Evolutionary conservation across 2,888 invertebrate genomes (phyloP), one percentile per base, ranked within the genome.

Genomic region (Abscondita cerata): DNA sequence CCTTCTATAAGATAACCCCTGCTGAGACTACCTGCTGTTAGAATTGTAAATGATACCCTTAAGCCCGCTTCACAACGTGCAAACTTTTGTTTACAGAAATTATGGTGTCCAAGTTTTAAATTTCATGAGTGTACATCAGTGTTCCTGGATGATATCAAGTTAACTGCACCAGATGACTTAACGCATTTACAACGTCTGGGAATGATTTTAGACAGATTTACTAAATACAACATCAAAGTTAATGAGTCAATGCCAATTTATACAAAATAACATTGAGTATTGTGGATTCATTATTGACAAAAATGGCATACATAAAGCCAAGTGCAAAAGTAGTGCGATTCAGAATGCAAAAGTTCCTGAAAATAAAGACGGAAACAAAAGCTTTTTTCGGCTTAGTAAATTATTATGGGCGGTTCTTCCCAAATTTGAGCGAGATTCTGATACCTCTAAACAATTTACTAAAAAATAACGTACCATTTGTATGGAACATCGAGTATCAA

Each of bases 381-480:
- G 13, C 16, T 13, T 54, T 31, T 11, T 12, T 16, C 6, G 31
- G 54, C 2, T 40, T 52, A 15, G 31, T 52, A 8, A 52, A 52
- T 40, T 52, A 52, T 20, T 52, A 52, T 13, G 25, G 41, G 2
- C n/a, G 52, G 1, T 52, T 52, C 20, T 19, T 52, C 13, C 8
- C 8, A 40, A 20, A 52, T 52, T 12, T 33, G 2, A 52, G 52
- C 15, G 6, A 9, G 18, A 52, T 40, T 11, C 40, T 52, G 20
- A 5, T 19, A 9, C 52, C 52, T n/a, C 40, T 52, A 52, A 15
- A 52, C 40, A 8, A 12, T n/a, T 52, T 52, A 19, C 36, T 52
- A 2, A 33, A 19, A 19, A 52, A 34, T 12, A 19, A 52, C 13
- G 11, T 36, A 36, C 25, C 6, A 25, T 25, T 25, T 25, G 25